Conservation (phyloP, 23 tunicate genomes). For the Ascidia mentula region DNA sequence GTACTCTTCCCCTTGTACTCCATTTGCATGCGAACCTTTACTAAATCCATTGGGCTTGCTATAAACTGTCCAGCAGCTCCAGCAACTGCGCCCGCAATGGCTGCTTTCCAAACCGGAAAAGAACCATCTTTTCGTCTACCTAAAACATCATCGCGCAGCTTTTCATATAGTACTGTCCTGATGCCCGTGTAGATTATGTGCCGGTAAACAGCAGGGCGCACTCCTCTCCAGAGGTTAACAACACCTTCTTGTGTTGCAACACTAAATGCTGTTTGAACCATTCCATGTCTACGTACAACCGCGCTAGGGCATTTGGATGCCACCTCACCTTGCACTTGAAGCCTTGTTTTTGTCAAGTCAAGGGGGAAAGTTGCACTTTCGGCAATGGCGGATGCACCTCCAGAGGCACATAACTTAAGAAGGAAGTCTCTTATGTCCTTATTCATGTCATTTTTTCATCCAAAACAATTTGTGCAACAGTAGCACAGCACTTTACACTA, state of each 20-base stretch:
- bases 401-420: slow-evolving; percentile 17
- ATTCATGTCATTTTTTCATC: not conserved
- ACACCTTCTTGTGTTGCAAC: slow-evolving; percentile 74
- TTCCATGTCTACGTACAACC: slow-evolving; percentile 35
- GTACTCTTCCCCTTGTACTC: slow-evolving; percentile 16
- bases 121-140: slow-evolving; percentile 65
- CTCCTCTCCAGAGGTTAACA: slow-evolving; percentile 74
- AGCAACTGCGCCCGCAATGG: slow-evolving; percentile 68
- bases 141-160: slow-evolving; percentile 48
- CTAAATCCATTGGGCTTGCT: slow-evolving; percentile 94
- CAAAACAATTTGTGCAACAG: not conserved
- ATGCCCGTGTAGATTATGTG: slow-evolving; percentile 85
- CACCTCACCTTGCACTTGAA: slow-evolving; percentile 91
- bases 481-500: too few species aligned
- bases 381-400: slow-evolving; percentile 72
- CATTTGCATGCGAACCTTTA: slow-evolving; percentile 98
- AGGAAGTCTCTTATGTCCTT: not conserved
- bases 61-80: slow-evolving; percentile 91
- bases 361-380: slow-evolving; percentile 86
- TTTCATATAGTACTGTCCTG: slow-evolving; percentile 65
- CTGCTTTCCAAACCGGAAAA: slow-evolving; percentile 77
- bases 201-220: slow-evolving; percentile 75
- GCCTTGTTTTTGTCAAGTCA: slow-evolving; percentile 87
- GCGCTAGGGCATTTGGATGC: slow-evolving; percentile 38
- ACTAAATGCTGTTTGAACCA: slow-evolving; percentile 64